Conservation (phyloP, 2,113 vertebrate species). For the Dissostichus mawsoni region DNA sequence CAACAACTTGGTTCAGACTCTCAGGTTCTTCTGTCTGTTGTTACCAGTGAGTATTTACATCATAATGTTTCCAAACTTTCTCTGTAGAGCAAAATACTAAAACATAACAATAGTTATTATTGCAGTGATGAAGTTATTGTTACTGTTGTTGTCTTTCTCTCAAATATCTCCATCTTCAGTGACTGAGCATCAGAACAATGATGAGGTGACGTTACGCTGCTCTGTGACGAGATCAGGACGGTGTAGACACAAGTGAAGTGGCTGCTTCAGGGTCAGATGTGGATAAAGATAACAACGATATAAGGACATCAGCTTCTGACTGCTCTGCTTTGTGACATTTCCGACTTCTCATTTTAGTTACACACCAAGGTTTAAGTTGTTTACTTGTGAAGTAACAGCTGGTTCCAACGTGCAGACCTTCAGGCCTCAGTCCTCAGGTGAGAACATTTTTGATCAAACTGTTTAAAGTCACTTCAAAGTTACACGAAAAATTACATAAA, state of each 20-base stretch:
- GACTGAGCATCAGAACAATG: neutral
- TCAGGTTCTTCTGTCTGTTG: neutral
- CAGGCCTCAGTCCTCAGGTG: neutral
- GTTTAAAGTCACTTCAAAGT: neutral
- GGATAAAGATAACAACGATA: rapidly evolving
- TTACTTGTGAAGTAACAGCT: slow-evolving; percentile 11
- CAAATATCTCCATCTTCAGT: slow-evolving; percentile 20
- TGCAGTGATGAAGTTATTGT: neutral
- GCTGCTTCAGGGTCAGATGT: neutral
- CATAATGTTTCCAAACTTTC: neutral
- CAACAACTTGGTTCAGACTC: neutral
- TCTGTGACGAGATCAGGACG: neutral
- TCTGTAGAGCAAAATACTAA: neutral
- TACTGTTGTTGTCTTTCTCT: neutral
- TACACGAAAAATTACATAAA: neutral
- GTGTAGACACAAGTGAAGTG: neutral
- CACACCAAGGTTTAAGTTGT: no score
- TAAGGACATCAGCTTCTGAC: neutral
- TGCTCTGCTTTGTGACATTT: neutral
- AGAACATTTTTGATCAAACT: slow-evolving; percentile 3
- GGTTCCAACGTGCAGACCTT: neutral
- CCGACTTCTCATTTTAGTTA: no score
- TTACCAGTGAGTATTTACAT: neutral
- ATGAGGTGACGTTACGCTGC: neutral
- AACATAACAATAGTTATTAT: neutral